Conservation (phyloP, 2,113 vertebrate genomes). For the Phylloscopus trochilus region DNA sequence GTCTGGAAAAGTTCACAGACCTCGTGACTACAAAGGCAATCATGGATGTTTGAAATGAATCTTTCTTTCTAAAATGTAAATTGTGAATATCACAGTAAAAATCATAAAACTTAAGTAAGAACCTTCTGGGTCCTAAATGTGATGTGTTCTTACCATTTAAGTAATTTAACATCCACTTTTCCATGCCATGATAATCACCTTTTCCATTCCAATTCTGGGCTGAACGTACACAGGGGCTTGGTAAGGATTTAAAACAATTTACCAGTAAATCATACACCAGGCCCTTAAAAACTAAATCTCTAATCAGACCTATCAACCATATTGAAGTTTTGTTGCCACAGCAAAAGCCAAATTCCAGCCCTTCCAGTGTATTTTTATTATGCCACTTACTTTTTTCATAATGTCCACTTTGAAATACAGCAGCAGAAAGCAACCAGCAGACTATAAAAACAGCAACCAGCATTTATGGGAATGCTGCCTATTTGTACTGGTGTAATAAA, state of each 20-base stretch:
- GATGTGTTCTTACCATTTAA: not conserved
- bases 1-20: not conserved
- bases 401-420: not conserved
- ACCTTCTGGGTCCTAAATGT: not conserved
- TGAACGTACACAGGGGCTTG: not conserved
- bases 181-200: not conserved
- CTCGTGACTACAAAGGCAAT: not conserved
- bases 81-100: not conserved
- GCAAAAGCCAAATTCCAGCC: not conserved
- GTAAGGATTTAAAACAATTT: not conserved
- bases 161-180: not conserved
- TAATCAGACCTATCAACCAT: not conserved
- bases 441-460: not conserved
- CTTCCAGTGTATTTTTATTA: not conserved
- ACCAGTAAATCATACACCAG: not conserved
- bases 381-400: not conserved
- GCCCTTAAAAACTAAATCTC: not conserved
- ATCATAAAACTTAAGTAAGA: not conserved
- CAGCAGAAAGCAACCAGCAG: not conserved
- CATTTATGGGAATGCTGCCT: not conserved
- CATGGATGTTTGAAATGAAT: not conserved
- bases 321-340: not conserved
- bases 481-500: constrained; percentile 18
- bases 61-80: not conserved
- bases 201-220: not conserved